A percentile compares a stretch with the other conserved stretches of the same genome.
phyloP scores from a whole-genome alignment of 2,888 invertebrate genomes.

The Cephus pulcher region DNA sequence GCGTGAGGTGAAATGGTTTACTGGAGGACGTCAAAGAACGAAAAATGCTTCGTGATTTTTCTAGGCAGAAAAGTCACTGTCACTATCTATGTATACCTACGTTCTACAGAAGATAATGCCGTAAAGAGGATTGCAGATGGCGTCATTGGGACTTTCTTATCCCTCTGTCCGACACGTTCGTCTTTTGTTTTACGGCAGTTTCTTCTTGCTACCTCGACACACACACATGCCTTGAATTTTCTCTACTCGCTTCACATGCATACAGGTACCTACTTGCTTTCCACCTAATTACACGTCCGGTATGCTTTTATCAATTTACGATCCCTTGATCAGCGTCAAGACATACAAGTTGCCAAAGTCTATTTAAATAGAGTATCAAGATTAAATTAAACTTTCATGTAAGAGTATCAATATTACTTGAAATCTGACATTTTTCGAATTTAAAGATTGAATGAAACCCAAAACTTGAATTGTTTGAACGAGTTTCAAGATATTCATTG shows the following conservation, averaged over 20 bases:
- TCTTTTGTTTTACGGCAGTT: conserved; percentile 45
- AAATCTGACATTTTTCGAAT: background rate
- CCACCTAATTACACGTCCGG: background rate
- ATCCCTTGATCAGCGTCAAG: conserved; percentile 1
- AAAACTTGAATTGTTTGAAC: too few species aligned
- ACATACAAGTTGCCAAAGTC: background rate
- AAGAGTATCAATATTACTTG: background rate
- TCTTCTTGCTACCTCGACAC: conserved; percentile 33
- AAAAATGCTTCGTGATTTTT: background rate
- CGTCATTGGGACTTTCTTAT: conserved; percentile 46
- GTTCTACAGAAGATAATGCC: conserved; percentile 29
- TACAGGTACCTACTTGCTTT: background rate
- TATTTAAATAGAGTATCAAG: background rate
- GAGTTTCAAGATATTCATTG: too few species aligned
- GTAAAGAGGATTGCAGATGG: conserved; percentile 49
- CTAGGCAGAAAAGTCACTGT: background rate
- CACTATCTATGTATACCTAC: conserved; percentile 6
- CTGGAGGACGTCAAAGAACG: background rate
- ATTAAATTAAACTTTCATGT: background rate
- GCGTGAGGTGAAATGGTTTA: background rate
- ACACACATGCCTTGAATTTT: conserved; percentile 1
- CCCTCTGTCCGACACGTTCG: conserved; percentile 40
- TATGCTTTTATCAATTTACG: conserved; percentile 9
- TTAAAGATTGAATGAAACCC: too few species aligned
- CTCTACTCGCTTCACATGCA: background rate